Percentiles rank a stretch among this genome's conserved stretches.
phyloP scores from a whole-genome alignment of 1,140 invertebrate genomes.

The Bilobella aurantiaca region DNA sequence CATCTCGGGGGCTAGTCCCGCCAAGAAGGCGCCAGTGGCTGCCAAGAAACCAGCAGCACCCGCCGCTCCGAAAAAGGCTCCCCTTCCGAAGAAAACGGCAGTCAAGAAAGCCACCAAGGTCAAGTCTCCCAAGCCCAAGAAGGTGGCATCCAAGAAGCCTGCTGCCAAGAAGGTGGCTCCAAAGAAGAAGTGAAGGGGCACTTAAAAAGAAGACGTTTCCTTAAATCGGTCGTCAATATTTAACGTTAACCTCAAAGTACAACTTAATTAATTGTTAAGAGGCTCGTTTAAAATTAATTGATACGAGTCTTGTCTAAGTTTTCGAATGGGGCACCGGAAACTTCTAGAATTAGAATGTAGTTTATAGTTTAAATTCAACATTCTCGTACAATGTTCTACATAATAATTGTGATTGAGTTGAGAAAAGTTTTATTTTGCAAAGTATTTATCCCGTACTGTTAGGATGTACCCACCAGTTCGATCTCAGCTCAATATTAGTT shows the following conservation, averaged over 20 bases:
- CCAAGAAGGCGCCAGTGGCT: slow-evolving; percentile 27
- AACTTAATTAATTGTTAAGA: slow-evolving; percentile 3
- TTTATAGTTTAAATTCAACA: background rate
- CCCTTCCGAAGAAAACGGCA: slow-evolving; percentile 4
- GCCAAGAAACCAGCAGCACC: slow-evolving; percentile 21
- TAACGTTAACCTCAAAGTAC: background rate
- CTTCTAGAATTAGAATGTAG: background rate
- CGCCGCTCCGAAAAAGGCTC: slow-evolving; percentile 16
- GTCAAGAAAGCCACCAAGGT: slow-evolving; percentile 12
- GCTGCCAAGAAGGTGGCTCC: slow-evolving; percentile 11
- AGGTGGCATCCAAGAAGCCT: slow-evolving; percentile 32
- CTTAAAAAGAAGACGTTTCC: too few relatives aligned
- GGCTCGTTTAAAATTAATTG: too few relatives aligned
- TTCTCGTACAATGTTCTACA: background rate
- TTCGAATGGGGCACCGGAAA: too few relatives aligned
- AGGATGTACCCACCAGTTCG: background rate
- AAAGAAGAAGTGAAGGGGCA: background rate
- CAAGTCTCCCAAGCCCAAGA: slow-evolving; percentile 27
- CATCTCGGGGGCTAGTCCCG: background rate
- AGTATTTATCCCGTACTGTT: background rate
- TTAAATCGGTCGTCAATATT: too few relatives aligned
- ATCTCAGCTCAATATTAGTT: background rate
- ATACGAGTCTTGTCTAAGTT: too few relatives aligned
- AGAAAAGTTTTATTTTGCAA: background rate
- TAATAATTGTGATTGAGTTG: background rate